These are phyloP conservation scores for Neoascia interrupta DNA, from an alignment of 2,888 invertebrate genomes.

Conservation along the genomic window DNA sequence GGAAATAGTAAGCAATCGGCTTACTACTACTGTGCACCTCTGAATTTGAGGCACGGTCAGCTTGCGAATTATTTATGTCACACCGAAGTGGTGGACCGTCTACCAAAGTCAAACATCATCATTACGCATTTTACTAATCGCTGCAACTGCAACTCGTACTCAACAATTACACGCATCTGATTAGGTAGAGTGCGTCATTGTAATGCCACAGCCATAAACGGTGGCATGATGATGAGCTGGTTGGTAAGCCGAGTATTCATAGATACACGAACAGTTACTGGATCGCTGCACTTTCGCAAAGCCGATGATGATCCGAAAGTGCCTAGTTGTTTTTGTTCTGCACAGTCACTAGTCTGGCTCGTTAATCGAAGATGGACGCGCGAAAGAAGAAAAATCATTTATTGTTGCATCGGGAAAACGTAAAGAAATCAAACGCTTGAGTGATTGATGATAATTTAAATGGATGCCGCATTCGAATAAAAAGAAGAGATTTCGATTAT, in stretches of 20 bases:
- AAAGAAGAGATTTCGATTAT: slow-evolving; percentile 8
- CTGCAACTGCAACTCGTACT: too few species aligned
- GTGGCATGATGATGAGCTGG: slow-evolving; percentile 5
- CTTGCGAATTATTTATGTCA: slow-evolving; percentile 49
- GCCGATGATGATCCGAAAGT: slow-evolving; percentile 41
- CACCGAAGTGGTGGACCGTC: slow-evolving; percentile 20
- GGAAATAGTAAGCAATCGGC: slow-evolving; percentile 15
- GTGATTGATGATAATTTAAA: slow-evolving; percentile 54
- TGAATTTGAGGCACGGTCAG: slow-evolving; percentile 34
- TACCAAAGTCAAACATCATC: slow-evolving; percentile 38
- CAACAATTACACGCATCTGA: slow-evolving; percentile 38
- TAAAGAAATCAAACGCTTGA: slow-evolving; percentile 23
- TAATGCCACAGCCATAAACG: slow-evolving; percentile 19
- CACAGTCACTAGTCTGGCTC: background rate
- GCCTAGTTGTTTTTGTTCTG: slow-evolving; percentile 22
- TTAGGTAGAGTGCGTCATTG: slow-evolving; percentile 17
- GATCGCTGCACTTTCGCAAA: slow-evolving; percentile 27
- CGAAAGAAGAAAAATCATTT: background rate
- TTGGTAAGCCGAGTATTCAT: slow-evolving; percentile 7
- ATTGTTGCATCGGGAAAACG: background rate
- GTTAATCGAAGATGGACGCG: slow-evolving; percentile 28
- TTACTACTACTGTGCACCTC: slow-evolving; percentile 39
- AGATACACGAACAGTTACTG: background rate
- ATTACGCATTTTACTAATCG: slow-evolving; percentile 48
- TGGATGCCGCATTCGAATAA: slow-evolving; percentile 6